Percentiles rank a stretch among this genome's conserved stretches.
phyloP scores from a whole-genome alignment of 2,797 vertebrate species.

The Ficedula albicollis region DNA sequence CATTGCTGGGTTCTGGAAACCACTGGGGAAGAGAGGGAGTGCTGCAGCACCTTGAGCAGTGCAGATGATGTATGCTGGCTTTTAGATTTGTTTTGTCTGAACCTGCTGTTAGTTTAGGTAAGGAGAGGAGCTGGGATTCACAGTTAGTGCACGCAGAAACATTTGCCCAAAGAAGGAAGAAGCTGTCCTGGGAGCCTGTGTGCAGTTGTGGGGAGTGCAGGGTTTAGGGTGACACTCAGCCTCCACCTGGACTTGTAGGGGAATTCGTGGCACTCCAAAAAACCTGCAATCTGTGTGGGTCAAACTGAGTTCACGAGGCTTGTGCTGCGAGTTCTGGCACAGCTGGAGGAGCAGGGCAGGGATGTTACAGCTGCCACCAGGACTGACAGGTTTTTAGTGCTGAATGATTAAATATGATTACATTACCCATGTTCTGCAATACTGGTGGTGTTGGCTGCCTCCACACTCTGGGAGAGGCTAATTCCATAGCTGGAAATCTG shows the following conservation, averaged over 20 bases:
- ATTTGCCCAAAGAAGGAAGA: not conserved
- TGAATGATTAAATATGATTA: accelerated
- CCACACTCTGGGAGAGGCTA: not conserved
- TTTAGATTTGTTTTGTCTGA: not conserved
- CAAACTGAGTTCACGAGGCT: not conserved
- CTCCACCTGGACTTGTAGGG: not conserved
- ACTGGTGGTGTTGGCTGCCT: not conserved
- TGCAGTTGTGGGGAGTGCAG: not conserved
- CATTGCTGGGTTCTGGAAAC: not conserved
- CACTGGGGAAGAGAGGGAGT: not conserved
- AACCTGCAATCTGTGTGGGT: not conserved
- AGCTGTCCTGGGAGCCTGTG: not conserved
- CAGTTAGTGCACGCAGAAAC: not conserved
- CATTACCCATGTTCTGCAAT: accelerated
- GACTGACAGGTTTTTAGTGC: not conserved
- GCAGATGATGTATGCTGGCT: not conserved
- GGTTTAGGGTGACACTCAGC: not conserved
- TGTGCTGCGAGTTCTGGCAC: not conserved
- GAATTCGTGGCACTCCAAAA: not conserved
- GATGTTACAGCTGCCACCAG: not conserved
- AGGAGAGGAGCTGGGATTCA: not conserved
- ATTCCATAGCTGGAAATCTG: accelerated
- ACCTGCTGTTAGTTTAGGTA: not conserved
- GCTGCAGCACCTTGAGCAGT: not conserved
- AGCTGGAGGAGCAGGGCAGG: not conserved